A percentile compares a stretch with the other conserved stretches of the same genome.
These are phyloP conservation scores for Meloidogyne hapla DNA, from an alignment of 1,140 invertebrate genomes.

Conservation along the genomic window DNA sequence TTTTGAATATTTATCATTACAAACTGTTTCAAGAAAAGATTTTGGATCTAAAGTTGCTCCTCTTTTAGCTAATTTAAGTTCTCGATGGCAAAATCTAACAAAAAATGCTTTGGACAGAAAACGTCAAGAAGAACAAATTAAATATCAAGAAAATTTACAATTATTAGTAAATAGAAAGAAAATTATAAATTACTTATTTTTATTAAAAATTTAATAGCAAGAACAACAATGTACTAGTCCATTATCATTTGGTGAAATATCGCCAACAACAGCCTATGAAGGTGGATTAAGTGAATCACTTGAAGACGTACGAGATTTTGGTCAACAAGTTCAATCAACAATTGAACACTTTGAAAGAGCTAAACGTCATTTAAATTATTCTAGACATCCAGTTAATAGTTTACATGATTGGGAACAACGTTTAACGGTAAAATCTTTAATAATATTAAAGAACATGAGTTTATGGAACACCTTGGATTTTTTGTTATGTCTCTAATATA, in stretches of 20 bases:
- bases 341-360: slow-evolving; percentile 36
- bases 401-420: slow-evolving; percentile 44
- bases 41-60: slow-evolving; percentile 3
- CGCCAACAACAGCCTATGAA: not conserved
- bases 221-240: not conserved
- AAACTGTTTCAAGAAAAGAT: not conserved
- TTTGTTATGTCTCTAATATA: too few relatives aligned
- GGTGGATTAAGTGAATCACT: not conserved
- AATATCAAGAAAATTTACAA: not conserved
- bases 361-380: slow-evolving; percentile 44
- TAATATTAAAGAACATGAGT: too few relatives aligned
- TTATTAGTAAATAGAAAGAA: not conserved
- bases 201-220: not conserved
- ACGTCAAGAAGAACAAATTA: not conserved
- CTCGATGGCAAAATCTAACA: slow-evolving; percentile 17
- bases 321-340: slow-evolving; percentile 2
- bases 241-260: not conserved
- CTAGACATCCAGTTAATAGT: slow-evolving; percentile 33
- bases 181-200: not conserved
- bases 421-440: slow-evolving; percentile 34
- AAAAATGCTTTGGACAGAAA: not conserved
- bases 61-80: not conserved
- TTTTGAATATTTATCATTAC: slow-evolving; percentile 7
- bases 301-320: not conserved
- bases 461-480: too few relatives aligned